These are phyloP conservation scores for Acanthurus leucopareius DNA, from an alignment of 2,797 vertebrate genomes.

Conservation along the genomic window DNA sequence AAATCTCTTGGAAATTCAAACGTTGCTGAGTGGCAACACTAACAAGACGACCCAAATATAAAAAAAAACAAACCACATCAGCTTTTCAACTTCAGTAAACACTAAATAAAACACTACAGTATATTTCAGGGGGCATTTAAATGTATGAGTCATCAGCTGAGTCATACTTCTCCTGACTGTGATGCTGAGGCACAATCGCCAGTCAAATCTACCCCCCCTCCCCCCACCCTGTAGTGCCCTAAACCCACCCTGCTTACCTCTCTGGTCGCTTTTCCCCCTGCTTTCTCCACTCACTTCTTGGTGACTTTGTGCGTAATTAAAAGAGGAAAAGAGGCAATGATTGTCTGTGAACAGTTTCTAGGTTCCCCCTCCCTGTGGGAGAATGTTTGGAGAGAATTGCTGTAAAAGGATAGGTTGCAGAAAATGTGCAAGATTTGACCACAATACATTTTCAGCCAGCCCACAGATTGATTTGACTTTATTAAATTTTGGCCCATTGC, in stretches of 20 bases:
- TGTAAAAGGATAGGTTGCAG: conserved; percentile 28
- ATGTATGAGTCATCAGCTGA: conserved; percentile 73
- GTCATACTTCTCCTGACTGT: conserved; percentile 62
- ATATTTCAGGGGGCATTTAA: conserved; percentile 59
- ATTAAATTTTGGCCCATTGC: conserved; percentile 61
- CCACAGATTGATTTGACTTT: conserved; percentile 65
- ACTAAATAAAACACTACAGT: conserved; percentile 64
- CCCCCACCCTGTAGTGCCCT: not conserved
- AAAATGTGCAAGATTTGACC: conserved; percentile 52
- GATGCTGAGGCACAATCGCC: conserved; percentile 46
- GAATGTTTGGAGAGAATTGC: conserved; percentile 41
- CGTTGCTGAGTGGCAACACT: not conserved
- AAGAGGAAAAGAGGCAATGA: not conserved
- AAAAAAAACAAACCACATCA: conserved; percentile 43
- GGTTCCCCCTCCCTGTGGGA: conserved; percentile 22
- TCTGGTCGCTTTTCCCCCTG: not conserved
- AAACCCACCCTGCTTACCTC: conserved; percentile 16
- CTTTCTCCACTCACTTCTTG: not conserved
- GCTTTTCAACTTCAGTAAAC: conserved; percentile 53
- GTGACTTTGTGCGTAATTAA: not conserved
- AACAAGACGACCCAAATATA: conserved; percentile 23
- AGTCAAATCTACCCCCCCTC: conserved; percentile 19
- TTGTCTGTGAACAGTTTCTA: conserved; percentile 30
- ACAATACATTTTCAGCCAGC: conserved; percentile 47
- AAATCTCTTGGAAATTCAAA: conserved; percentile 19